Base-by-base conservation (phyloP, 2,797 vertebrate species). In the Erethizon dorsatum region DNA sequence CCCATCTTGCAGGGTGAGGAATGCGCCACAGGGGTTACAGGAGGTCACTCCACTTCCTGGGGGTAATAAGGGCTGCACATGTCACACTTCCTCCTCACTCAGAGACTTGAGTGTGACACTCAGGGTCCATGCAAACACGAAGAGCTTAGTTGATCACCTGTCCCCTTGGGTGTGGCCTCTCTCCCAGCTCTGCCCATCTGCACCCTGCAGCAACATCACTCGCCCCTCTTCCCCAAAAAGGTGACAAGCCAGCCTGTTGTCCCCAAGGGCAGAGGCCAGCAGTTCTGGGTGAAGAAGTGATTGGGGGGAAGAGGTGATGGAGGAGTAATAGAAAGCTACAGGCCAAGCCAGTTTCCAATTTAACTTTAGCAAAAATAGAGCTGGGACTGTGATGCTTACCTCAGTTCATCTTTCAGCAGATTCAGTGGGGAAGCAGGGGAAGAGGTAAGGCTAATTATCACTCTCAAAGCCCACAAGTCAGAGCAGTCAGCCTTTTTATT, bases 371-470 rank as follows among this genome's bases (percentile, higher is more conserved):
- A 89, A 67, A 92, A 95, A 88, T 3, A 96, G 57, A 88, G 86
- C 57, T 37, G 59, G 50, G 18, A 24, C 41, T 73, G n/a, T 5
- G 52, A 91, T 77, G 75, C 31, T 79, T 67, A 86, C 57, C 50
- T 93, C 83, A 92, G 89, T 56, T 71, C 50, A 92, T 91, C 88
- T 90, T 93, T 65, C 37, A n/a, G 10, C 17, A 8, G 77, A 75
- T 45, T 88, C 45, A 79, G 17, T 3, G 13, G 56, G 37, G 69
- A 97, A 54, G 45, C 56, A 87, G 41, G 13, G 61, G 59, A 90
- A 96, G 52, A 97, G 50, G 83, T 12, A 75, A 97, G 80, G 85
- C 87, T 93, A 91, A 94, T 69, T 61, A 73, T 86, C 80, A 73
- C 37, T 90, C 71, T 85, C 56, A 45, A 63, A 85, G 65, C 82